Base-by-base conservation (phyloP, 1,140 invertebrate species). In the Oncopodura yosiiana region DNA sequence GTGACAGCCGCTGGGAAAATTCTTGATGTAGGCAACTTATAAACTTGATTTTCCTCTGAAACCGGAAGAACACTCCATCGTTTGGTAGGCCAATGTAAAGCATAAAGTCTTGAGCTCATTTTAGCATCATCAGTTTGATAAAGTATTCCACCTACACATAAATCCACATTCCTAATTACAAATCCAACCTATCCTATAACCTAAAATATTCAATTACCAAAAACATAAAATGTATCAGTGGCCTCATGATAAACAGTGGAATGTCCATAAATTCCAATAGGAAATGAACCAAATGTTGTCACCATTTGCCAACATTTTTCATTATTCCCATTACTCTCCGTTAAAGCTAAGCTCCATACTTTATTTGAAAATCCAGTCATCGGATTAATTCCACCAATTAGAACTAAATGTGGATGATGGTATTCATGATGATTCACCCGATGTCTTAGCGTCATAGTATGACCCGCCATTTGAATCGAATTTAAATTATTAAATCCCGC, bases 1-100 rank as follows among this genome's bases (percentile, higher is more conserved):
- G 82, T 84, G 0, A 93, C 82, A 1, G 90, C 87, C 0, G 87
- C 84, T 73, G 94, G 92, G 39, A 95, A 81, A 67, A 86, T 90
- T 54, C 89, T 78, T 1, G 81, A 78, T 50, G 80, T 74, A 0
- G 87, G 87, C 71, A 62, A 27, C 19, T 29, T 37, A 16, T 29
- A 21, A 36, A 61, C 29, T 58, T 65, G 56, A 61, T 62, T 42
- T 30, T 82, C 79, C 27, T 76, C 75, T 58, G 83, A 85, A 1
- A 78, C 76, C 3, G 85, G 82, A 24, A 91, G 65, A 39, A 86
- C 77, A 0, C 82, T 85, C 87, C 87, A 91, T 21, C 73, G 77
- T 42, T 78, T 76, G 3, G 79, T 81, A 27, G 79, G 78, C 66
- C 87, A 83, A 69, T 89, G 81, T 14, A 91, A 73, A 0, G 82